Evolutionary conservation across 2,888 invertebrate species (phyloP).

Genomic region (Schizaphis graminum): DNA sequence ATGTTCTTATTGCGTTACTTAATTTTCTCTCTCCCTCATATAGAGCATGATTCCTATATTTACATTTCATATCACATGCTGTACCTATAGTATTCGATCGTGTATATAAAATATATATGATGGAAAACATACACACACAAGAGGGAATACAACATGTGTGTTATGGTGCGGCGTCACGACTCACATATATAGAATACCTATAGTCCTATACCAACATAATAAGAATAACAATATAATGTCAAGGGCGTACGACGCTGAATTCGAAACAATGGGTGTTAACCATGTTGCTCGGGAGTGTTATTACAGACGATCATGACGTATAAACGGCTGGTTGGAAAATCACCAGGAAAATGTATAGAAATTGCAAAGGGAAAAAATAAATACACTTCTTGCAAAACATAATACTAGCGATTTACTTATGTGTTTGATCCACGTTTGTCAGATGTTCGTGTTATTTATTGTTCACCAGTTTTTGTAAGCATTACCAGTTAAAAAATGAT

Average conservation of each 20-base stretch:
- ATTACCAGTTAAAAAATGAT: not conserved
- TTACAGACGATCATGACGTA: not conserved
- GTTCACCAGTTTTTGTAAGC: not conserved
- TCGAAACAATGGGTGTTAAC: slow-evolving; percentile 23
- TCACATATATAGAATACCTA: not conserved
- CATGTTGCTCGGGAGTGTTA: not conserved
- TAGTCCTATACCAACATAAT: not conserved
- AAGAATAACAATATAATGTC: slow-evolving; percentile 31
- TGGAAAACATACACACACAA: not conserved
- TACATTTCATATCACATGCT: slow-evolving; percentile 25
- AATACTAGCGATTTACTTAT: not conserved
- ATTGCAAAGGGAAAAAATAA: not conserved
- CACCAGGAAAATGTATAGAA: not conserved
- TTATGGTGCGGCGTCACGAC: not conserved
- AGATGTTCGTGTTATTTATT: not conserved
- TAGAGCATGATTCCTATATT: slow-evolving; percentile 37
- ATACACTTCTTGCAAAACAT: not conserved
- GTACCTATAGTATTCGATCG: not conserved
- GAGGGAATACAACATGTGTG: not conserved
- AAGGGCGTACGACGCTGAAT: slow-evolving; percentile 33
- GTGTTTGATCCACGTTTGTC: not conserved
- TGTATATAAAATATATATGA: not conserved
- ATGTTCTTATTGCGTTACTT: not conserved
- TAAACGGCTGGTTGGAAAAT: not conserved
- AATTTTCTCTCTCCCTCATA: not conserved